Evolutionary conservation across 2,888 invertebrate species (phyloP).

Genomic region (Drosophila siamana): DNA sequence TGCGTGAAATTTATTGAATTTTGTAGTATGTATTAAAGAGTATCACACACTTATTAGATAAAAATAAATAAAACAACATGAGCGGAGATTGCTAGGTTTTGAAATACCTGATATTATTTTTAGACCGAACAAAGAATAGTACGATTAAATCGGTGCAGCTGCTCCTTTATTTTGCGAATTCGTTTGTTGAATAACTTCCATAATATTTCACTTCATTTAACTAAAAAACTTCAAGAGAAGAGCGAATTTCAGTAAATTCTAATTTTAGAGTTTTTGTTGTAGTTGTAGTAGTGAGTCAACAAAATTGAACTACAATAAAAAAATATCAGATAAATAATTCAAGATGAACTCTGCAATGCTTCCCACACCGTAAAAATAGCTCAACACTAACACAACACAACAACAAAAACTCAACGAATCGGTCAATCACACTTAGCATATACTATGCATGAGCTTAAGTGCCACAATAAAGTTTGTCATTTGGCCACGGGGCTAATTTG

Average conservation of each 20-base stretch:
- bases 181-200: too few species aligned
- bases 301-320: too few species aligned
- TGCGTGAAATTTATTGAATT: constrained; percentile 48
- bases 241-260: too few species aligned
- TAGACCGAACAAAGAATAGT: too few species aligned
- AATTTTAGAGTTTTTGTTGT: too few species aligned
- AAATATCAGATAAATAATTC: constrained; percentile 40
- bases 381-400: constrained; percentile 10
- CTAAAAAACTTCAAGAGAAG: too few species aligned
- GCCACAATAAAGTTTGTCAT: constrained; percentile 54
- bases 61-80: constrained; percentile 19
- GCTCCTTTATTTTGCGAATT: constrained; percentile 34
- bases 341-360: constrained; percentile 38
- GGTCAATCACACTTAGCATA: constrained; percentile 37
- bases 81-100: background rate
- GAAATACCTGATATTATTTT: background rate
- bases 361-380: constrained; percentile 26
- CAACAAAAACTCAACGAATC: constrained; percentile 33
- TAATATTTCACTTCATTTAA: too few species aligned
- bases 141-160: too few species aligned
- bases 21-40: constrained; percentile 10
- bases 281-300: too few species aligned
- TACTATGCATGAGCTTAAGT: constrained; percentile 3
- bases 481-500: constrained; percentile 58
- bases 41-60: constrained; percentile 62